Evolutionary conservation across 2,888 invertebrate genomes (phyloP).

Genomic region (Prenolepis imparis): DNA sequence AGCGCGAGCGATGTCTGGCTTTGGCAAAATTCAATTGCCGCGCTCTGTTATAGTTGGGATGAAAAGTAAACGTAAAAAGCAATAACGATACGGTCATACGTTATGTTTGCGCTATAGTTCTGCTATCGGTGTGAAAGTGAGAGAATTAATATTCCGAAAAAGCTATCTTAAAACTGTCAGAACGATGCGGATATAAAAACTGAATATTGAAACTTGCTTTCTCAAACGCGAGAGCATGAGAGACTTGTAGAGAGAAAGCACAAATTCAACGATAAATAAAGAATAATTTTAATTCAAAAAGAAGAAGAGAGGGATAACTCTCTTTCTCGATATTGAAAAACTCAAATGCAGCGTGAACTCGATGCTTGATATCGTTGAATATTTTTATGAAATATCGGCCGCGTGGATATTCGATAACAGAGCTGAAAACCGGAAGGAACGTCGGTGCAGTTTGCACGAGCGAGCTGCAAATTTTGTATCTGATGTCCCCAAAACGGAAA

Average conservation of each 20-base stretch:
- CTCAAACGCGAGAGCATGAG: not conserved
- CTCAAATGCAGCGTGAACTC: not conserved
- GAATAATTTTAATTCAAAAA: not conserved
- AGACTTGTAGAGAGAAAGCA: not conserved
- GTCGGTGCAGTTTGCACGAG: slow-evolving; percentile 52
- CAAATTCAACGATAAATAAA: not conserved
- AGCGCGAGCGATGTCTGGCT: slow-evolving; percentile 45
- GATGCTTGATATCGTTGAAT: slow-evolving; percentile 37
- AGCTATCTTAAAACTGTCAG: not conserved
- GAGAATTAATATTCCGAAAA: slow-evolving; percentile 8
- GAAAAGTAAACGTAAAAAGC: slow-evolving; percentile 58
- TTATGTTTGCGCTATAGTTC: slow-evolving; percentile 40
- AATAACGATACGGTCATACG: slow-evolving; percentile 41
- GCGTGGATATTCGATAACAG: slow-evolving; percentile 47
- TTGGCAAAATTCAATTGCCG: slow-evolving; percentile 56
- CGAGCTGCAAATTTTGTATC: slow-evolving; percentile 81
- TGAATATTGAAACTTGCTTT: not conserved
- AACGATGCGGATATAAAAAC: not conserved
- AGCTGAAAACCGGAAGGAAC: slow-evolving; percentile 39
- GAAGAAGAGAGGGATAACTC: not conserved
- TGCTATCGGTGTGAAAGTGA: not conserved
- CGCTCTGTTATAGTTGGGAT: slow-evolving; percentile 56
- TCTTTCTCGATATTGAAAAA: not conserved
- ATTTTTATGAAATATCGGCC: slow-evolving; percentile 39
- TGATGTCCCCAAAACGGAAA: slow-evolving; percentile 80